These are phyloP conservation scores for Wiebesia pumilae DNA, from an alignment of 1,140 invertebrate species.

Conservation along the genomic window DNA sequence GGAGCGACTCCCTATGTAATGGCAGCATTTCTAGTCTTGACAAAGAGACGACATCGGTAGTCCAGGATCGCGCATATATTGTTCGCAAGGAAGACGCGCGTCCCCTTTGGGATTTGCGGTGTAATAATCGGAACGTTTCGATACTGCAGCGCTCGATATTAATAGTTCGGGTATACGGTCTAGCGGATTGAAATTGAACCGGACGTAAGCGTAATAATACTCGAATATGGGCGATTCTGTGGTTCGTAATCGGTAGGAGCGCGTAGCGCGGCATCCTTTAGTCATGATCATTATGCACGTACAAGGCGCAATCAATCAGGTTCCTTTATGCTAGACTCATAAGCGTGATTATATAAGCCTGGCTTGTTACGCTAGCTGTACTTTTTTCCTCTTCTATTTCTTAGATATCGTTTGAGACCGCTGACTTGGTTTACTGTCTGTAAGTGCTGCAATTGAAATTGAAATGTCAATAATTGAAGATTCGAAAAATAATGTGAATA, in stretches of 20 bases:
- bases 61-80: background rate
- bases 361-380: no score
- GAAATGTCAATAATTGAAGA: background rate
- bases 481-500: background rate
- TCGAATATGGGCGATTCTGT: no score
- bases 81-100: background rate
- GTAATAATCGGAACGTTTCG: background rate
- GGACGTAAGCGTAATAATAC: conserved; percentile 7
- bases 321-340: background rate
- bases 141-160: background rate
- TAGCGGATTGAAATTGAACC: conserved; percentile 37
- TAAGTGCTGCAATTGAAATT: background rate
- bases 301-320: background rate
- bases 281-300: background rate
- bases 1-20: background rate
- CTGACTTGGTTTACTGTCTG: background rate
- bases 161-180: background rate
- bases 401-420: background rate
- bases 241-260: no score
- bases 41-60: background rate
- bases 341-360: no score
- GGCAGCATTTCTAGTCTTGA: background rate
- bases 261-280: background rate
- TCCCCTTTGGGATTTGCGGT: background rate
- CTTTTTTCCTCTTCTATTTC: background rate